Evolutionary conservation across 2,888 invertebrate genomes (phyloP).

Genomic region (Anticlea derivata): DNA sequence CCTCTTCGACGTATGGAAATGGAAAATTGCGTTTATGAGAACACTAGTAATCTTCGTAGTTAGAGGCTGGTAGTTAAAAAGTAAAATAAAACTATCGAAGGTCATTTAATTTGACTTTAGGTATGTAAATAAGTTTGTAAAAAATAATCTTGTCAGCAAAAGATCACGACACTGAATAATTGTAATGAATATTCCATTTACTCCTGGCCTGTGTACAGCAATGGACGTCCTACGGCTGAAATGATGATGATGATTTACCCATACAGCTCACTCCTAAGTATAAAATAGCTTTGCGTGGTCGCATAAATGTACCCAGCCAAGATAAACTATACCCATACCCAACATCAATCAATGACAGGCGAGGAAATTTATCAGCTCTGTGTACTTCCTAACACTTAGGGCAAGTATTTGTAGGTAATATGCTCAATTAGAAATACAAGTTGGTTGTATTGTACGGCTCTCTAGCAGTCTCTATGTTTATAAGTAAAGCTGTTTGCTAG

Average conservation of each 20-base stretch:
- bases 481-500: too few relatives aligned
- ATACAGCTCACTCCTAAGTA: too few relatives aligned
- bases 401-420: background rate
- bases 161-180: too few relatives aligned
- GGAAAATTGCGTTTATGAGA: constrained; percentile 52
- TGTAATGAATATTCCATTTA: too few relatives aligned
- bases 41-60: constrained; percentile 18
- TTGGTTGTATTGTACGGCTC: background rate
- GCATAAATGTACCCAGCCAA: constrained; percentile 7
- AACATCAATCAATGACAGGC: constrained; percentile 29
- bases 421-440: constrained; percentile 1
- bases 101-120: too few relatives aligned
- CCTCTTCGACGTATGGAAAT: constrained; percentile 68
- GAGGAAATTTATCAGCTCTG: constrained; percentile 8
- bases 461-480: too few relatives aligned
- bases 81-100: background rate
- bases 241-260: too few relatives aligned
- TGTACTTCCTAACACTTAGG: background rate
- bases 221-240: too few relatives aligned
- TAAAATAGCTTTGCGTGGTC: too few relatives aligned
- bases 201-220: too few relatives aligned
- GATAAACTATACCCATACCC: constrained; percentile 28
- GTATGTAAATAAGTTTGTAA: too few relatives aligned
- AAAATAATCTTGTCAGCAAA: too few relatives aligned
- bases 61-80: background rate